Percentiles rank a stretch among this genome's conserved stretches.
Evolutionary conservation across 2,888 invertebrate species (phyloP).

Genomic region (Drosophila paramelanica): DNA sequence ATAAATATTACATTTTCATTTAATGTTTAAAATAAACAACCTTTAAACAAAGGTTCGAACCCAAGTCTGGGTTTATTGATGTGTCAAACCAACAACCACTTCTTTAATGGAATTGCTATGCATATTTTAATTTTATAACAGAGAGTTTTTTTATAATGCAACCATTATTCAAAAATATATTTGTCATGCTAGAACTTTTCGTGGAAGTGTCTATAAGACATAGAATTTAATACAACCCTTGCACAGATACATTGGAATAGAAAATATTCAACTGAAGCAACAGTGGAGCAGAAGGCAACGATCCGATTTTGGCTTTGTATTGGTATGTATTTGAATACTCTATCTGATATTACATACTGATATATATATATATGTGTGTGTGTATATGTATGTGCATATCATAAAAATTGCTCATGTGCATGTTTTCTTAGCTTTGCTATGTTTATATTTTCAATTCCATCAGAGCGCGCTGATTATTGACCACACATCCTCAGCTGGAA

Average conservation of each 20-base stretch:
- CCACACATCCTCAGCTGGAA: constrained; percentile 60
- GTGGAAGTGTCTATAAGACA: not conserved
- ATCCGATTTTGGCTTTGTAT: constrained; percentile 36
- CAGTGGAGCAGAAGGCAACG: constrained; percentile 46
- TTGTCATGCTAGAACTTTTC: not conserved
- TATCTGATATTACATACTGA: not conserved
- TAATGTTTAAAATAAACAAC: too few species aligned
- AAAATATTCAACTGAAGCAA: constrained; percentile 43
- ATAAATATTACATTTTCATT: too few species aligned
- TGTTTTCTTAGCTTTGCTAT: constrained; percentile 57
- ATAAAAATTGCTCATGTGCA: constrained; percentile 58
- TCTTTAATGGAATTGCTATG: too few species aligned
- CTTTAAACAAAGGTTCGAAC: too few species aligned
- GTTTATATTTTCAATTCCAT: constrained; percentile 73
- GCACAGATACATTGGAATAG: not conserved
- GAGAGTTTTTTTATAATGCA: too few species aligned
- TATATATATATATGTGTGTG: constrained; percentile 13
- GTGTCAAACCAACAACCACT: too few species aligned
- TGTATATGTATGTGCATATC: constrained; percentile 28
- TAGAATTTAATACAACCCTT: not conserved
- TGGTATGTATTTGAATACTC: constrained; percentile 14
- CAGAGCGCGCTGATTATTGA: constrained; percentile 56
- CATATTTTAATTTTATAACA: too few species aligned
- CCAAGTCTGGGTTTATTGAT: too few species aligned
- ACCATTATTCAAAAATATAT: not conserved